A percentile compares a stretch with the other conserved stretches of the same genome.
Evolutionary conservation across 2,113 vertebrate genomes (phyloP).

Genomic region (Syrmaticus mikado): DNA sequence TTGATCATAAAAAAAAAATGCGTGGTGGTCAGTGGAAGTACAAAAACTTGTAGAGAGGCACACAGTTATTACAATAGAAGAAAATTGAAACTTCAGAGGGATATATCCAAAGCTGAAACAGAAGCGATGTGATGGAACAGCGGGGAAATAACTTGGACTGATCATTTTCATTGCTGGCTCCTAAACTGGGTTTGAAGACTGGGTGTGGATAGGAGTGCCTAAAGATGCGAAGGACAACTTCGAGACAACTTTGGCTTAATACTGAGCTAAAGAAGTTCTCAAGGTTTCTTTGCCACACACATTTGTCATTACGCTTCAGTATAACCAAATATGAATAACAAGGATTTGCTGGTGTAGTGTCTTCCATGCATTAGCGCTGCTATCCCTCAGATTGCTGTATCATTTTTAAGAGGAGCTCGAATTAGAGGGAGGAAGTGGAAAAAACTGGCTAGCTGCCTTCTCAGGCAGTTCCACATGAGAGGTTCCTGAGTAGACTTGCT

Average conservation of each 20-base stretch:
- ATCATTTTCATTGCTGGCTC: background rate
- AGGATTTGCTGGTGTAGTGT: rapidly evolving
- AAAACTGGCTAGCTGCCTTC: background rate
- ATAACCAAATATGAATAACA: background rate
- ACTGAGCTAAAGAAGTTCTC: background rate
- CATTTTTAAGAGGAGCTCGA: background rate
- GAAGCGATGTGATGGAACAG: background rate
- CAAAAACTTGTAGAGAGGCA: background rate
- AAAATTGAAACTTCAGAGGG: background rate
- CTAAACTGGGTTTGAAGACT: background rate
- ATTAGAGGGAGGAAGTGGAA: background rate
- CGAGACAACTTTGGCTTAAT: background rate
- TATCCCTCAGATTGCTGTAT: background rate
- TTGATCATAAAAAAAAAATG: background rate
- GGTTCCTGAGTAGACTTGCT: background rate
- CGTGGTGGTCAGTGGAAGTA: background rate
- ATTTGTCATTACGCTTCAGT: background rate
- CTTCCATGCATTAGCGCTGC: background rate
- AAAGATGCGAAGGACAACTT: background rate
- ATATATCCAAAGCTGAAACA: background rate
- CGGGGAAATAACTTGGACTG: background rate
- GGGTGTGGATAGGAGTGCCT: background rate
- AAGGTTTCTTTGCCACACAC: background rate
- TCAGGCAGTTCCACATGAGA: background rate
- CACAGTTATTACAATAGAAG: background rate